A percentile compares a stretch with the other conserved stretches of the same genome.
phyloP scores from a whole-genome alignment of 2,113 vertebrate species.

The Podocnemis expansa region DNA sequence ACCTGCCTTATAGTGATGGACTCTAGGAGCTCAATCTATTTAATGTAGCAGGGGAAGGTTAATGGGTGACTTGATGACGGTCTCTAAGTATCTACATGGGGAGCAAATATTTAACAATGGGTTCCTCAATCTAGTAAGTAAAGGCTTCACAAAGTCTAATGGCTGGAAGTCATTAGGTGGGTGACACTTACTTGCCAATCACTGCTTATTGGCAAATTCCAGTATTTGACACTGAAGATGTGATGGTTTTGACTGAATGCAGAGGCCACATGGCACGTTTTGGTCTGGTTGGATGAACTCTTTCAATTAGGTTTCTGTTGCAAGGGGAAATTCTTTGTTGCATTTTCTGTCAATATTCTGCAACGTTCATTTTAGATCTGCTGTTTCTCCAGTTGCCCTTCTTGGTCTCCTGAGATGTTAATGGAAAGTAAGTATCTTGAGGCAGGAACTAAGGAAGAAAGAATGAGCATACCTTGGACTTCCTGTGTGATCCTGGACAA shows the following conservation, averaged over 20 bases:
- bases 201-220: neutral
- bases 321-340: neutral
- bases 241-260: neutral
- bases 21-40: too few relatives aligned
- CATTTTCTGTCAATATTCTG: neutral
- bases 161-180: neutral
- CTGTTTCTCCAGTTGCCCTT: neutral
- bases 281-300: neutral
- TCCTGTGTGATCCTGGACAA: neutral
- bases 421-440: too few relatives aligned
- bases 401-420: neutral
- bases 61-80: too few relatives aligned
- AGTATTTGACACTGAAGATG: neutral
- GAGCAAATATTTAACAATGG: too few relatives aligned
- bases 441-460: too few relatives aligned
- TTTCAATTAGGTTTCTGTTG: neutral
- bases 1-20: too few relatives aligned
- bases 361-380: neutral
- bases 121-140: too few relatives aligned
- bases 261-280: neutral
- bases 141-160: too few relatives aligned
- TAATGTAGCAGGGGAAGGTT: too few relatives aligned
- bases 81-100: too few relatives aligned
- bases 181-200: neutral
- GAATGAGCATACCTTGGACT: neutral